These are phyloP conservation scores for Diploscapter pachys DNA, from an alignment of 1,140 invertebrate species.

Conservation along the genomic window DNA sequence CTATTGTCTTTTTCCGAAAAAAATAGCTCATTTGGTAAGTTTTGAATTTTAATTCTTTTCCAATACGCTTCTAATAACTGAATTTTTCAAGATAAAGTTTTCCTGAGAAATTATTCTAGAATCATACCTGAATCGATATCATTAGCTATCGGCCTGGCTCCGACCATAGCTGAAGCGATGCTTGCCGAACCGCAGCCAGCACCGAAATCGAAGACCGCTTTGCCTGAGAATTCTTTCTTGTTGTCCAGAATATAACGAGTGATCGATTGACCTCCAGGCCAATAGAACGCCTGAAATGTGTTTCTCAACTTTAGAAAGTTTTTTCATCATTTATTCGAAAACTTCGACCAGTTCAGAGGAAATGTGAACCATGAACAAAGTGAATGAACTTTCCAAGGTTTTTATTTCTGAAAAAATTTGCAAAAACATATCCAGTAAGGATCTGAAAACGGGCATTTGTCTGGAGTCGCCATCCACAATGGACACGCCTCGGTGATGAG, in stretches of 20 bases:
- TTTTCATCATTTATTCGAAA: no score
- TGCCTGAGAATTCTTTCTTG: background rate
- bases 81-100: background rate
- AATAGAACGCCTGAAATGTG: conserved; percentile 21
- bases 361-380: no score
- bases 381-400: no score
- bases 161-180: conserved; percentile 7
- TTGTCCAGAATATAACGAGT: conserved; percentile 27
- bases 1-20: background rate
- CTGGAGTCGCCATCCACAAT: conserved; percentile 35
- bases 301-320: no score
- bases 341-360: no score
- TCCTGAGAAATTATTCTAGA: no score
- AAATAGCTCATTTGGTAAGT: background rate
- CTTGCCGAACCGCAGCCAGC: conserved; percentile 24
- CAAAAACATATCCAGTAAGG: conserved; percentile 19
- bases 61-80: conserved; percentile 12
- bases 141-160: conserved; percentile 18
- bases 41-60: no score
- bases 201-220: conserved; percentile 25
- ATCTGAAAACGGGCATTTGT: conserved; percentile 27
- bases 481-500: conserved; percentile 29
- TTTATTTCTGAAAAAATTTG: no score
- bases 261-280: conserved; percentile 33
- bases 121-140: conserved; percentile 29